These are phyloP conservation scores for Lutjanus argentimaculatus DNA, from an alignment of 2,797 vertebrate species.

Conservation along the genomic window DNA sequence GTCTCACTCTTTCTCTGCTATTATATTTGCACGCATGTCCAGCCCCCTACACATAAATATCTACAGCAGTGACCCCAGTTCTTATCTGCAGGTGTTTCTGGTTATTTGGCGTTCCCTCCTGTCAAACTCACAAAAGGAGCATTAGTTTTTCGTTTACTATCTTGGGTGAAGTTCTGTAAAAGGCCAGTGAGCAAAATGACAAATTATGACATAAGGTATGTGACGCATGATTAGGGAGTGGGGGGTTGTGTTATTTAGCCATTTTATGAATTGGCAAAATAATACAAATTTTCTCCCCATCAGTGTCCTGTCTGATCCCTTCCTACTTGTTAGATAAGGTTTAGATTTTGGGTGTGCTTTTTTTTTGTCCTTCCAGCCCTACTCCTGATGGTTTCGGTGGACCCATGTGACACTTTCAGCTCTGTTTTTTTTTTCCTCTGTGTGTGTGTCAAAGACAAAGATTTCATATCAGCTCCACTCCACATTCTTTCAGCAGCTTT, in stretches of 20 bases:
- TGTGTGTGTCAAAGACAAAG: constrained; percentile 6
- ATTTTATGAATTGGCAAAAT: neutral
- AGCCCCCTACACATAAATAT: constrained; percentile 54
- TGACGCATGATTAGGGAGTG: neutral
- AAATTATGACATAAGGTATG: constrained; percentile 72
- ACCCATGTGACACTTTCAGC: neutral
- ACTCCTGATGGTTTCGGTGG: neutral
- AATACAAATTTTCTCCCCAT: neutral
- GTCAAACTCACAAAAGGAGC: constrained; percentile 58
- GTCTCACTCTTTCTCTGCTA: constrained; percentile 16
- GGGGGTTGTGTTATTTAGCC: neutral
- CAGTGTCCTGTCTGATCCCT: neutral
- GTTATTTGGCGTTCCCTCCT: constrained; percentile 40
- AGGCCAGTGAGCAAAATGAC: constrained; percentile 55
- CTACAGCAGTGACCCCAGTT: neutral
- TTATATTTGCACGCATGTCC: constrained; percentile 55
- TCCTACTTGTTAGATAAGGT: too few relatives aligned
- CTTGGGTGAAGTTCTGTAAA: constrained; percentile 50
- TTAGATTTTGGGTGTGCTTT: neutral
- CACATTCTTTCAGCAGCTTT: neutral
- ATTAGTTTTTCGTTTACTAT: constrained; percentile 47
- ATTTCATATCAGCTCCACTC: neutral
- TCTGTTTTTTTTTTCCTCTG: too few relatives aligned
- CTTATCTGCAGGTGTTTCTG: constrained; percentile 73
- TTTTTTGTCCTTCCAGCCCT: neutral